Base-by-base conservation (phyloP, 2,113 vertebrate genomes). In the Hymenochirus boettgeri region DNA sequence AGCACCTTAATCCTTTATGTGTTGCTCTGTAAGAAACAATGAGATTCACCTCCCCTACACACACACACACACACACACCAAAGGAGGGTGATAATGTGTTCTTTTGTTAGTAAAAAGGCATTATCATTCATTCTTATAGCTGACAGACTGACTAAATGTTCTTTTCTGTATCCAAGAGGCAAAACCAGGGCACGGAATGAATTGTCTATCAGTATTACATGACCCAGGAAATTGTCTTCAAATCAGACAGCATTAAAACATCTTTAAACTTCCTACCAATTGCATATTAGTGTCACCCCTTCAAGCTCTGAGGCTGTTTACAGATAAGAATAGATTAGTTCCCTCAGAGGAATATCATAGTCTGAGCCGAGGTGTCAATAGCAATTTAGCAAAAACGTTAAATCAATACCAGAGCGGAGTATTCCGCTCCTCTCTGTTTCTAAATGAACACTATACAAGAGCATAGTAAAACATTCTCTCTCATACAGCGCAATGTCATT, bases 151-250 rank as follows among this genome's bases (percentile, higher is more conserved):
- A 57, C 12, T 57, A 21, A 29, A 13, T 35, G 18, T 31, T 57
- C 29, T 35, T 29, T 19, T 31, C 66, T 46, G 56, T 66, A 70
- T 71, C 66, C 8, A 25, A 57, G 56, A 39, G 1, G 19, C 63
- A 67, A 52, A 66, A 45, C 19, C 15, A 67, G 59, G 65, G 33
- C 66, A 71, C 31, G 13, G 63, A 57, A 70, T 33, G 59, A 74
- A 66, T 61, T 2, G 72, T 69, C 75, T 69, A 70, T 66, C 73
- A 47, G 72, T 62, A 57, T 67, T 72, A 65, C 46, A 71, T 80
- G 75, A 70, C 78, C 74, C 75, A 75, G 64, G 72, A 63, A 73
- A 76, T 76, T 75, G 72, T 61, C 57, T 59, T 19, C 1, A 66
- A 70, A 72, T 42, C 69, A 72, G 46, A 72, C 60, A 61, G 72